Evolutionary conservation across 2,797 vertebrate genomes (phyloP).

Genomic region (Zalophus californianus): DNA sequence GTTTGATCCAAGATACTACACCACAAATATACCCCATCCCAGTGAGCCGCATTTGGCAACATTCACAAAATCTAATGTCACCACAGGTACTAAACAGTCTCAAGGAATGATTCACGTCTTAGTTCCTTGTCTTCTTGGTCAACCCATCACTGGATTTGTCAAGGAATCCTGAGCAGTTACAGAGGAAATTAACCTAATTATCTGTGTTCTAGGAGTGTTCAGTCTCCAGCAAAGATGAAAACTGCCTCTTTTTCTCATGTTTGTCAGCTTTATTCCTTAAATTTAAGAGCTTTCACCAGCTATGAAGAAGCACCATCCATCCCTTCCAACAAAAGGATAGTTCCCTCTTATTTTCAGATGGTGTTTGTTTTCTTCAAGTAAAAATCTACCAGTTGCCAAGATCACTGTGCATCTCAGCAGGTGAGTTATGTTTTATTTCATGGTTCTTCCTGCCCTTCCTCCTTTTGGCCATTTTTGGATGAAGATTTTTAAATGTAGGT

Average conservation of each 20-base stretch:
- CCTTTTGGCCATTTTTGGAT: background rate
- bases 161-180: background rate
- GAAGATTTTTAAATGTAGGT: background rate
- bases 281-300: background rate
- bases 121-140: slow-evolving; percentile 5
- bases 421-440: background rate
- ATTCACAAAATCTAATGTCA: slow-evolving; percentile 57
- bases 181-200: slow-evolving; percentile 66
- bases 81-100: slow-evolving; percentile 62
- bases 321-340: background rate
- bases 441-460: background rate
- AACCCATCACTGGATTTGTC: slow-evolving; percentile 11
- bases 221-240: slow-evolving; percentile 37
- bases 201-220: slow-evolving; percentile 1
- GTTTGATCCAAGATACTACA: background rate
- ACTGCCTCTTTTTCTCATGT: background rate
- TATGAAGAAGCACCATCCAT: background rate
- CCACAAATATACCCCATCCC: background rate
- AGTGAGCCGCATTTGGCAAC: background rate
- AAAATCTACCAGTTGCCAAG: background rate
- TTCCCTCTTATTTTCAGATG: background rate
- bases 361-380: background rate
- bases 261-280: slow-evolving; percentile 14
- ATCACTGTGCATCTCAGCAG: background rate
- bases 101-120: slow-evolving; percentile 57